A percentile compares a stretch with the other conserved stretches of the same genome.
Conservation (phyloP, 35 echinoderm and acorn worm genomes). For the Heliocidaris tuberculata region DNA sequence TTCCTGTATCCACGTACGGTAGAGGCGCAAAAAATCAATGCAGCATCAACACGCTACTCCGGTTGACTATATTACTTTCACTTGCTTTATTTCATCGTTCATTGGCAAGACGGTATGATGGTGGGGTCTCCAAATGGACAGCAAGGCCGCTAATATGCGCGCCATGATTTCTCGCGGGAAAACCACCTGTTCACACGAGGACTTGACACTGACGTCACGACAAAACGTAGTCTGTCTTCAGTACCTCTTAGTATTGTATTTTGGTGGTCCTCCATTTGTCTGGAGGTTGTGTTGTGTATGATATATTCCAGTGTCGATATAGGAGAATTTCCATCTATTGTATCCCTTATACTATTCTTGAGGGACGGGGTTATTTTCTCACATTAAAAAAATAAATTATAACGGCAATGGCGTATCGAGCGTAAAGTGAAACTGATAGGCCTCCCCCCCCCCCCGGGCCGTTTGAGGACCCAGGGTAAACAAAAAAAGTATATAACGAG, state of each 20-base stretch:
- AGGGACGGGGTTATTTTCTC: no score
- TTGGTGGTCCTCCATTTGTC: no score
- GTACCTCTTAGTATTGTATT: not conserved
- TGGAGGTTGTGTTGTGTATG: no score
- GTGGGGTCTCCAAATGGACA: not conserved
- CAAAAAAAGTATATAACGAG: no score
- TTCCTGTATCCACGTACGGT: not conserved
- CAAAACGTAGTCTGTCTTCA: not conserved
- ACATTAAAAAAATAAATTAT: no score
- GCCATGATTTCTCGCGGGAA: slow-evolving; percentile 8
- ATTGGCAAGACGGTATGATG: not conserved
- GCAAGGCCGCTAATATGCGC: not conserved
- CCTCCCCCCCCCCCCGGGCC: no score
- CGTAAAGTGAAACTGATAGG: no score
- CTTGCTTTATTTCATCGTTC: slow-evolving; percentile 17
- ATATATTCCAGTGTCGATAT: no score
- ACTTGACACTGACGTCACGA: slow-evolving; percentile 15
- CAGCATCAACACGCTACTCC: not conserved
- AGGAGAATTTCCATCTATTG: no score
- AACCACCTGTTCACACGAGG: slow-evolving; percentile 8
- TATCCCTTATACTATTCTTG: no score
- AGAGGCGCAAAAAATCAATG: not conserved
- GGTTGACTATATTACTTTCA: slow-evolving; percentile 17
- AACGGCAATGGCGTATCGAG: no score
- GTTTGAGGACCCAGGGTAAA: no score